Percentiles rank a stretch among this genome's conserved stretches.
phyloP scores from a whole-genome alignment of 64 coral and sea anemone species.

The Actinia tenebrosa region DNA sequence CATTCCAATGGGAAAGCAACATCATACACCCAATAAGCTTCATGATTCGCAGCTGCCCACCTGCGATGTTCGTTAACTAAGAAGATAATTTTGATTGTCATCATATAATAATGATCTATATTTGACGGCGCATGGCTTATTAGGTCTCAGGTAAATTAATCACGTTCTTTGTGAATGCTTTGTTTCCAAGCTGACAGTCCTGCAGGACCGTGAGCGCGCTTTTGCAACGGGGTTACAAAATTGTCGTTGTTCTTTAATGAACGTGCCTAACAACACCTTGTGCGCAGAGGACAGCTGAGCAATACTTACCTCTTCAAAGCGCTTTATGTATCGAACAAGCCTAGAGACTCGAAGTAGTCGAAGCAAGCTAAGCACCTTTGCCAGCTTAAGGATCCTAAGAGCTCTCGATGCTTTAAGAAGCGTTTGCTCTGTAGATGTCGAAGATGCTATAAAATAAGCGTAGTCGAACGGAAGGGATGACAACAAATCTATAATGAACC shows the following conservation, averaged over 20 bases:
- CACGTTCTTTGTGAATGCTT: no score
- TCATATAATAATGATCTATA: no score
- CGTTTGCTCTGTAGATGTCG: slow-evolving; percentile 52
- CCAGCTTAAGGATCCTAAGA: slow-evolving; percentile 92
- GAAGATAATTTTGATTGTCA: background rate
- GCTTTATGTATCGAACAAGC: slow-evolving; percentile 88
- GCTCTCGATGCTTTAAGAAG: slow-evolving; percentile 87
- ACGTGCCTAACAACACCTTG: no score
- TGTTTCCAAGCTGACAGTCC: no score
- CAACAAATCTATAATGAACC: slow-evolving; percentile 81
- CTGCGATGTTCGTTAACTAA: slow-evolving; percentile 87
- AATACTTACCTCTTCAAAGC: slow-evolving; percentile 90
- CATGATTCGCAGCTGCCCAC: slow-evolving; percentile 87
- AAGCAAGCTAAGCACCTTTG: slow-evolving; percentile 84
- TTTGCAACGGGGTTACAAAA: no score
- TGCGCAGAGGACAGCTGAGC: no score
- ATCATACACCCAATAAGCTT: slow-evolving; percentile 98
- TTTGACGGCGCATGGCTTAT: no score
- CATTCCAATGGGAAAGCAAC: slow-evolving; percentile 96
- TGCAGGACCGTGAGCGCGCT: no score
- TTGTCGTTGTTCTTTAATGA: no score
- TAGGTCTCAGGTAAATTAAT: no score
- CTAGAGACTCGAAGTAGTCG: slow-evolving; percentile 89
- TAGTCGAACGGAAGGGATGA: slow-evolving; percentile 99
- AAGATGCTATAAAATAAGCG: slow-evolving; percentile 82